phyloP scores from a whole-genome alignment of 1,140 invertebrate genomes.

The Teleogryllus occipitalis region DNA sequence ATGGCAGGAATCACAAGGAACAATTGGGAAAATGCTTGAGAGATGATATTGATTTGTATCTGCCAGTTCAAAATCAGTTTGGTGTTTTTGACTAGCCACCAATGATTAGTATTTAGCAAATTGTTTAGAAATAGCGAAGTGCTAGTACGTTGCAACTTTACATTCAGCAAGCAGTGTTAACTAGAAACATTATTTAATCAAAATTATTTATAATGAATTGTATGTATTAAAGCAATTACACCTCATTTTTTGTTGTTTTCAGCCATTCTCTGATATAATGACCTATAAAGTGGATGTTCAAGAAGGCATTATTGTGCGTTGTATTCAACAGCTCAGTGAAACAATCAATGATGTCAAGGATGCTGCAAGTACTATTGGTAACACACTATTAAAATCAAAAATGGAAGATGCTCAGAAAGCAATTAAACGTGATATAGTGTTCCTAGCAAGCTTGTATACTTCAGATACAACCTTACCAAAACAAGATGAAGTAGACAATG shows the following conservation, averaged over 20 bases:
- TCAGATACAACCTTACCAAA: background rate
- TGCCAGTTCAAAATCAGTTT: too few species aligned
- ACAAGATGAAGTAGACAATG: background rate
- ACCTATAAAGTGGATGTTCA: slow-evolving; percentile 87
- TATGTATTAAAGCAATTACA: background rate
- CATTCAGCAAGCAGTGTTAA: background rate
- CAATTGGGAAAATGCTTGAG: too few species aligned
- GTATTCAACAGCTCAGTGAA: slow-evolving; percentile 94
- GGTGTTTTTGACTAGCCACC: too few species aligned
- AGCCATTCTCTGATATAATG: slow-evolving; percentile 90
- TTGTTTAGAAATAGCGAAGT: too few species aligned
- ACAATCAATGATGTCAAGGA: slow-evolving; percentile 84
- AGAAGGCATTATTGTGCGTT: slow-evolving; percentile 96
- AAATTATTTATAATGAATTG: background rate
- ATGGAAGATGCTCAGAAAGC: slow-evolving; percentile 90
- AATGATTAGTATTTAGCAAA: too few species aligned
- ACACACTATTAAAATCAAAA: slow-evolving; percentile 81
- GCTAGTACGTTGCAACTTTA: too few species aligned
- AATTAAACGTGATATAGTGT: slow-evolving; percentile 97
- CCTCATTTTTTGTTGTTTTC: slow-evolving; percentile 31
- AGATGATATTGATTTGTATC: too few species aligned
- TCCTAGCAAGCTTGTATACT: slow-evolving; percentile 93
- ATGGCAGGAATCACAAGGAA: too few species aligned
- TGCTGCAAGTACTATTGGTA: slow-evolving; percentile 87
- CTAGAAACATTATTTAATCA: background rate